Conservation (phyloP, 2,888 invertebrate species). For the Drosophila fungiperda region DNA sequence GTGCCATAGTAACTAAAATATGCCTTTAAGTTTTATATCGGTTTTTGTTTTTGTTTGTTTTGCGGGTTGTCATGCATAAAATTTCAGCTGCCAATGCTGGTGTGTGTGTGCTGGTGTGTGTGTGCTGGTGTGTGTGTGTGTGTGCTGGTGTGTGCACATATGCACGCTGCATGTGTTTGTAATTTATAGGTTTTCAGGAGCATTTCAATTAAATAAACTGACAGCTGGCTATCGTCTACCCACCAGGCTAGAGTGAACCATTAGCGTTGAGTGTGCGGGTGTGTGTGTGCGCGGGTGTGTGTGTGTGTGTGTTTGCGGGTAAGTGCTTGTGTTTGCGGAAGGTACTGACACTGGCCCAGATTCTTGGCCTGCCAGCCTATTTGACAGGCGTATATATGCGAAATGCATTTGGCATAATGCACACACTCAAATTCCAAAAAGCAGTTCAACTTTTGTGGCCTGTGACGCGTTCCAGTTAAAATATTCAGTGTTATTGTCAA, state of each 20-base stretch:
- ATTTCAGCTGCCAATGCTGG: constrained; percentile 60
- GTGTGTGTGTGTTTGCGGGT: constrained; percentile 2
- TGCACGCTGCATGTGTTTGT: constrained; percentile 62
- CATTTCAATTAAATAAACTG: constrained; percentile 78
- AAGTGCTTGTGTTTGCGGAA: constrained; percentile 9
- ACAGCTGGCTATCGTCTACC: constrained; percentile 60
- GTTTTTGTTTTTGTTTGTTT: constrained; percentile 61
- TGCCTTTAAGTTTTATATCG: constrained; percentile 22
- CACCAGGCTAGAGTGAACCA: constrained; percentile 35
- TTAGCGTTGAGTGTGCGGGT: constrained; percentile 19
- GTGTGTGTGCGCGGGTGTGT: not conserved
- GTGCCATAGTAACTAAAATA: not conserved
- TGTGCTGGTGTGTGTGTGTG: constrained; percentile 8
- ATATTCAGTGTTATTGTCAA: constrained; percentile 1
- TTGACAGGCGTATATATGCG: constrained; percentile 40
- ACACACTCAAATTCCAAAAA: constrained; percentile 35
- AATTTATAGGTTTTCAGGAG: constrained; percentile 73
- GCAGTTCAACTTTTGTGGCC: constrained; percentile 12
- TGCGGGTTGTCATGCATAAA: constrained; percentile 62
- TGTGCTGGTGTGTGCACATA: constrained; percentile 24
- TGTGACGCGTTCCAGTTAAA: not conserved
- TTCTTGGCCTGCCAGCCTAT: constrained; percentile 35
- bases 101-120: constrained; percentile 8
- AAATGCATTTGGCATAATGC: constrained; percentile 50
- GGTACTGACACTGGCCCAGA: constrained; percentile 37